These are phyloP conservation scores for Augiades crinisus DNA, from an alignment of 2,888 invertebrate species.

Conservation along the genomic window DNA sequence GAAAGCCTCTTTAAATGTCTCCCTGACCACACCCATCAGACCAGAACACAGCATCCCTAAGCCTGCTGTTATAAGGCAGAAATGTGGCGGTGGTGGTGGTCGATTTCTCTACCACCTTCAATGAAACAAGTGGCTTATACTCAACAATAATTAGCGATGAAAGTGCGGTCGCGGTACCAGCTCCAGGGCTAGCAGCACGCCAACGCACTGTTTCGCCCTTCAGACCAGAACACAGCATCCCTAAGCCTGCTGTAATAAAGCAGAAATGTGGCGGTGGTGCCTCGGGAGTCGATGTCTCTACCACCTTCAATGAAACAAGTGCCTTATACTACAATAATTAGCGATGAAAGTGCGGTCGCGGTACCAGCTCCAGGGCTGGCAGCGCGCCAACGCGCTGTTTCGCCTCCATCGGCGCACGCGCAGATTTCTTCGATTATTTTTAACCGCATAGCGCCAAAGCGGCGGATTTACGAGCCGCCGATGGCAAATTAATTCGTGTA, in stretches of 20 bases:
- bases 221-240: no score
- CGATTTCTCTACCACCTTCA: no score
- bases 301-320: background rate
- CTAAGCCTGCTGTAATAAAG: no score
- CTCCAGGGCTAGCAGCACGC: conserved; percentile 13
- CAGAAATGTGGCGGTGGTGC: no score
- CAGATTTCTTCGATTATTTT: conserved; percentile 45
- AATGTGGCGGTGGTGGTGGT: no score
- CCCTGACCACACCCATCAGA: no score
- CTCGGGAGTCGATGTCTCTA: no score
- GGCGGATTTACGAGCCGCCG: conserved; percentile 51
- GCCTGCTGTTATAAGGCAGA: no score
- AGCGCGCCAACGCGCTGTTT: conserved; percentile 26
- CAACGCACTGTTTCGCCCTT: conserved; percentile 29
- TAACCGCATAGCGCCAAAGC: conserved; percentile 33
- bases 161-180: conserved; percentile 15
- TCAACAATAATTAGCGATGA: conserved; percentile 19
- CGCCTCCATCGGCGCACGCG: conserved; percentile 45
- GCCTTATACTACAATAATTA: conserved; percentile 12
- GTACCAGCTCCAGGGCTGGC: conserved; percentile 16
- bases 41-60: no score
- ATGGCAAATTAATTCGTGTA: conserved; percentile 51
- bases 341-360: conserved; percentile 17
- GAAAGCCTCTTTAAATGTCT: no score
- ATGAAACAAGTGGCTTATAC: background rate